These are phyloP conservation scores for Drusus annulatus DNA, from an alignment of 1,140 invertebrate species.

Conservation along the genomic window DNA sequence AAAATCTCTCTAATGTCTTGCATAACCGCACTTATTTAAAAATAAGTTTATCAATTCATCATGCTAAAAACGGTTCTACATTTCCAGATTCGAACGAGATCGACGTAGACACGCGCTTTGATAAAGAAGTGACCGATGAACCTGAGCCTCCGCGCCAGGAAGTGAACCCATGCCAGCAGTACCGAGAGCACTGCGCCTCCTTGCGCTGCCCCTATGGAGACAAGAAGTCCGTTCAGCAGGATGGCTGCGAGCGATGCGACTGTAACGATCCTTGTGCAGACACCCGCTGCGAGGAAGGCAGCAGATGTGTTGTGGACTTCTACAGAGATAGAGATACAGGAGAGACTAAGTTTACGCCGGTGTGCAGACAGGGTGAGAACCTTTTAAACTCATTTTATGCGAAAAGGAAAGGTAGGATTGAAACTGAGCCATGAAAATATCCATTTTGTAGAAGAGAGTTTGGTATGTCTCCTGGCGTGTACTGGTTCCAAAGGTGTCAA, in stretches of 20 bases:
- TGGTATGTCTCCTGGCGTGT: too few species aligned
- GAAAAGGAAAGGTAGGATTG: too few species aligned
- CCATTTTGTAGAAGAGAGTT: too few species aligned
- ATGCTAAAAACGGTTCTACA: too few species aligned
- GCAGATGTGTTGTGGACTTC: constrained; percentile 78
- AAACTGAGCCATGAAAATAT: too few species aligned
- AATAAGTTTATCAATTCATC: too few species aligned
- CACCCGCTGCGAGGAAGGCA: constrained; percentile 75
- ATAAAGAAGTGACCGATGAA: constrained; percentile 50
- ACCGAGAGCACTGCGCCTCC: constrained; percentile 73
- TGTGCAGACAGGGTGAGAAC: constrained; percentile 77
- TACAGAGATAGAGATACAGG: constrained; percentile 67
- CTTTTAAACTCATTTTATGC: too few species aligned
- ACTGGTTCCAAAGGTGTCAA: too few species aligned
- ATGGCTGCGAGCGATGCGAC: constrained; percentile 81
- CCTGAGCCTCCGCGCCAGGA: constrained; percentile 24
- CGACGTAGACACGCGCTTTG: constrained; percentile 26
- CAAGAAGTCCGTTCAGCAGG: constrained; percentile 77
- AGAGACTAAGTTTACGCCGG: constrained; percentile 63
- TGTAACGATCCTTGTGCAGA: constrained; percentile 84
- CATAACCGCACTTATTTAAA: too few species aligned
- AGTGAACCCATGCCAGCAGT: constrained; percentile 71
- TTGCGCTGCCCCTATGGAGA: constrained; percentile 84
- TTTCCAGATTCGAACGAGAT: constrained; percentile 47
- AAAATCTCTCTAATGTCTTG: too few species aligned